phyloP scores from a whole-genome alignment of 2,797 vertebrate genomes.

The Graptemys geographica region DNA sequence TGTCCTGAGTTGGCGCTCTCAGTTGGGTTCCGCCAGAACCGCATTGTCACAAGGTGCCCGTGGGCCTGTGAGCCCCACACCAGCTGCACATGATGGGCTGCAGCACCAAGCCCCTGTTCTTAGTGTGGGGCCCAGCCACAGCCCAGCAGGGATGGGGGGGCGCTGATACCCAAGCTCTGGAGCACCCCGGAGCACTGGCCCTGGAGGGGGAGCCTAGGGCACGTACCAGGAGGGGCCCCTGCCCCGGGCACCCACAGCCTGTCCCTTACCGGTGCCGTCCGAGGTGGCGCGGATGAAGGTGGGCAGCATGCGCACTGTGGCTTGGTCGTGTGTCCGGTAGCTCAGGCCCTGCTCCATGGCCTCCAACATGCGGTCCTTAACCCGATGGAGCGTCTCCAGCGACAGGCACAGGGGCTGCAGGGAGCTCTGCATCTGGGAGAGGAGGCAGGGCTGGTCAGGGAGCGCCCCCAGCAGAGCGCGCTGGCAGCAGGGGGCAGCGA shows the following conservation, averaged over 20 bases:
- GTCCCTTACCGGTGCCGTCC: slow-evolving; percentile 85
- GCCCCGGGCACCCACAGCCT: not conserved
- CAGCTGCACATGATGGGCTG: too few species aligned
- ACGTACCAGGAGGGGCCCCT: not conserved
- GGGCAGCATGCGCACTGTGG: slow-evolving; percentile 87
- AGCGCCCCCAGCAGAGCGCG: not conserved
- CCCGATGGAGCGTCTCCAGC: slow-evolving; percentile 64
- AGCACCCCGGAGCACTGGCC: not conserved
- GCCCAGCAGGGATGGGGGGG: not conserved
- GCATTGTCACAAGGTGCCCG: too few species aligned
- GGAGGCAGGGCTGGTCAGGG: not conserved
- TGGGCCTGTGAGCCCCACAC: too few species aligned
- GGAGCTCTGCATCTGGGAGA: slow-evolving; percentile 75
- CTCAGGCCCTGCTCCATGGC: slow-evolving; percentile 82
- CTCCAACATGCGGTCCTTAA: slow-evolving; percentile 77
- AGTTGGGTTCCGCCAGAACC: too few species aligned
- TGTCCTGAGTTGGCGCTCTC: too few species aligned
- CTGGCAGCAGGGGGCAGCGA: too few species aligned
- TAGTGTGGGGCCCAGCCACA: not conserved
- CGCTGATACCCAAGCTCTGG: too few species aligned
- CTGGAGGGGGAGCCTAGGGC: too few species aligned
- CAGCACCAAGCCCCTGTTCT: not conserved
- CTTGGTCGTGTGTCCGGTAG: slow-evolving; percentile 56
- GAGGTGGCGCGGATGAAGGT: slow-evolving; percentile 87
- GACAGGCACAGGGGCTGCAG: slow-evolving; percentile 79